These are phyloP conservation scores for Amblyornis subalaris DNA, from an alignment of 2,113 vertebrate species.

Conservation along the genomic window DNA sequence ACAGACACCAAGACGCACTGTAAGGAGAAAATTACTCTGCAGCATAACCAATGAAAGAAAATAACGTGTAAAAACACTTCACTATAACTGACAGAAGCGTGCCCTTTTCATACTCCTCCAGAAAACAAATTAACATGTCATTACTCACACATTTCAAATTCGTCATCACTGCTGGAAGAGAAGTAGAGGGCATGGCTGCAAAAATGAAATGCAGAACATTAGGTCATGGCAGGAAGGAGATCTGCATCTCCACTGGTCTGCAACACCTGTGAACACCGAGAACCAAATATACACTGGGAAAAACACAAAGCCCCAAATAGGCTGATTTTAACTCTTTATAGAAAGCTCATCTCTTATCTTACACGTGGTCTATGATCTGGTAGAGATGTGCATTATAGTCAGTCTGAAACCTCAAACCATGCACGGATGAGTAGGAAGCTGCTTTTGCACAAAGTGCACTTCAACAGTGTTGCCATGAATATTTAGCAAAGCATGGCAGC, in stretches of 20 bases:
- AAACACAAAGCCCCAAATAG: accelerated
- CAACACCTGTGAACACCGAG: accelerated
- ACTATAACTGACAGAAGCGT: accelerated
- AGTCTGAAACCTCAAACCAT: neutral
- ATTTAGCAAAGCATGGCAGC: accelerated
- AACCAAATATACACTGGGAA: neutral
- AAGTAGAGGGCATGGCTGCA: constrained; percentile 4
- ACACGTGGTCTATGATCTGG: accelerated
- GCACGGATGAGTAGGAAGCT: neutral
- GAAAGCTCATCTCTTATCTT: neutral
- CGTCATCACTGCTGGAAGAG: constrained; percentile 67
- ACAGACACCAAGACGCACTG: neutral
- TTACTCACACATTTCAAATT: constrained; percentile 79
- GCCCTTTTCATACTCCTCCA: neutral
- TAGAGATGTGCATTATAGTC: accelerated
- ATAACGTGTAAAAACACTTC: accelerated
- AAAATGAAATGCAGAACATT: neutral
- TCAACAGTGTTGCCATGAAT: accelerated
- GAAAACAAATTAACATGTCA: neutral
- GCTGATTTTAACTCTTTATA: neutral
- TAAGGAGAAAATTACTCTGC: neutral
- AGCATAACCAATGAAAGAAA: neutral
- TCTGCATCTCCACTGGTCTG: neutral
- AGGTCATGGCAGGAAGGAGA: neutral
- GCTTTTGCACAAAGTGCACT: neutral